Conservation (phyloP, 2,888 invertebrate species). For the Cosmopolites sordidus region DNA sequence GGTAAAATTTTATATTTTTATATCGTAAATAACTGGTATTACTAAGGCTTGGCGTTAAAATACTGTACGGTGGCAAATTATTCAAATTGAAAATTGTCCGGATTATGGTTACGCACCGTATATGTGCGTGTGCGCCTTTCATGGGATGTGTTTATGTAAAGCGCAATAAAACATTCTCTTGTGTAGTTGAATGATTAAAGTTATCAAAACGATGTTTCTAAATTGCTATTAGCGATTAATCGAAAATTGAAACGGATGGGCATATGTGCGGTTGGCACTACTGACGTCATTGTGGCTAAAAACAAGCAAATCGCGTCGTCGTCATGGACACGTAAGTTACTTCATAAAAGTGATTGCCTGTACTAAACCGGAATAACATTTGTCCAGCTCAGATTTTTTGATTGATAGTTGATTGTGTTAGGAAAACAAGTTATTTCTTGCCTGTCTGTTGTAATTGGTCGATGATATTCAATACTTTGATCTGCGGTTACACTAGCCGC, state of each 20-base stretch:
- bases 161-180: too few species aligned
- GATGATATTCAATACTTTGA: not conserved
- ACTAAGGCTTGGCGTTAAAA: too few species aligned
- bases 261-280: conserved; percentile 14
- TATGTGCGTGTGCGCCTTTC: too few species aligned
- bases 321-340: conserved; percentile 18
- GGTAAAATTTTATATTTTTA: too few species aligned
- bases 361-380: conserved; percentile 18
- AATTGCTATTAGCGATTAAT: not conserved
- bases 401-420: not conserved
- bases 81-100: too few species aligned
- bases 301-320: conserved; percentile 13
- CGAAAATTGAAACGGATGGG: conserved; percentile 17
- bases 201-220: not conserved
- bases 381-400: conserved; percentile 16
- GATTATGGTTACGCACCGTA: too few species aligned
- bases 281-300: conserved; percentile 23
- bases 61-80: too few species aligned
- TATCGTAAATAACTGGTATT: too few species aligned
- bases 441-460: not conserved
- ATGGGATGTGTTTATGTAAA: too few species aligned
- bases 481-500: not conserved
- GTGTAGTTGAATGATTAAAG: not conserved
- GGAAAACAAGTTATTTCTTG: not conserved
- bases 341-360: conserved; percentile 22